Base-by-base conservation (phyloP, 2,888 invertebrate genomes). In the Hedya salicella region DNA sequence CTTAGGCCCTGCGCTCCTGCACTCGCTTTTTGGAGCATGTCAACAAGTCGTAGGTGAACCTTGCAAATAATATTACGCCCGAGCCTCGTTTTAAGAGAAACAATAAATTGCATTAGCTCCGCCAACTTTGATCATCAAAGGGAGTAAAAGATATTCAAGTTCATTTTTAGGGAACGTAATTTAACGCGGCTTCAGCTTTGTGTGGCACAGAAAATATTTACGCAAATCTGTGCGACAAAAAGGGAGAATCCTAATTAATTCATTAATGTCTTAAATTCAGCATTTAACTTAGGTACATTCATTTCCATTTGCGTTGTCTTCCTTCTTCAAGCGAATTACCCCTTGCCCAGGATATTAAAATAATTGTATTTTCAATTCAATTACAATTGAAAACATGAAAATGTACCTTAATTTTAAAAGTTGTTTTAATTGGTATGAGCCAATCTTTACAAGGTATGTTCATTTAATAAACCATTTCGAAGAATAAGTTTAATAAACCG, bases 61-160 rank as follows among this genome's bases (percentile, higher is more conserved):
- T 80, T 80, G 84, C 82, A 91, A 91, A 91, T 88, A 89, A 81
- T 82, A 86, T 91, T 91, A 91, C 80, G 75, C 77, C 75, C 71
- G 83, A 86, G 86, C 87, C 86, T 88, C 88, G 80, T 85, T 91
- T 89, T 90, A 89, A 91, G 84, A 86, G 90, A 91, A 81, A 89
- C 87, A 87, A 86, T 85, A 88, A 90, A 92, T 91, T 85, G 84
- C 90, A 91, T 92, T 91, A 91, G 82, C 86, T 86, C 80, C 73
- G 83, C 71, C 77, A 82, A 88, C 87, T 88, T 86, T 88, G 85
- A 85, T 85, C 86, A 80, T 89, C 89, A 90, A 89, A 90, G 85
- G 81, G 78, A 81, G 72, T 78, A 80, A 85, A 87, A 88, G n/a
- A 86, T 80, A 69, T 73, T 79, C 80, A 83, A 84, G 82, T 86